Conservation (phyloP, 2,888 invertebrate genomes). For the Entomobrya multifasciata region DNA sequence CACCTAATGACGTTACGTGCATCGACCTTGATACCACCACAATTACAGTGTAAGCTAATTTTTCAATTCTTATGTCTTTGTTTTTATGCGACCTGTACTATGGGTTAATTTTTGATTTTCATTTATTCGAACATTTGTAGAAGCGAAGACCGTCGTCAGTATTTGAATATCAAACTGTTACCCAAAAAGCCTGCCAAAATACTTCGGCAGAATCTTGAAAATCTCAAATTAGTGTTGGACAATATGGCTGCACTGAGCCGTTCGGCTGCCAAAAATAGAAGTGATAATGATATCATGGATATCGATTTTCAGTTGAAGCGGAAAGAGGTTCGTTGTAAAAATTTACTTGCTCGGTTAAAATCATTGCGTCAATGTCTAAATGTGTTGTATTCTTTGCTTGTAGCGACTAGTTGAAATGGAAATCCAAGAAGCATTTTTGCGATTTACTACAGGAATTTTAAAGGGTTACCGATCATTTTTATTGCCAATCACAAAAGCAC, state of each 20-base stretch:
- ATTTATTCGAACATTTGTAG: slow-evolving; percentile 82
- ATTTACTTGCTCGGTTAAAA: neutral
- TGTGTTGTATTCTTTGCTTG: slow-evolving; percentile 69
- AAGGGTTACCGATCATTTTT: slow-evolving; percentile 94
- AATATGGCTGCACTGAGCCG: slow-evolving; percentile 68
- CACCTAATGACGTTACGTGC: slow-evolving; percentile 97
- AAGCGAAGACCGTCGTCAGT: slow-evolving; percentile 92
- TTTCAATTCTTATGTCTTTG: too few relatives aligned
- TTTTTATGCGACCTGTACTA: too few relatives aligned
- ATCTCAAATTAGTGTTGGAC: slow-evolving; percentile 82
- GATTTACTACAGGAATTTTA: slow-evolving; percentile 95
- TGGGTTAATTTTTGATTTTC: slow-evolving; percentile 80
- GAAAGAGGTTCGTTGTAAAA: slow-evolving; percentile 85
- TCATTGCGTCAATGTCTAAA: neutral
- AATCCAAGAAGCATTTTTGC: slow-evolving; percentile 98
- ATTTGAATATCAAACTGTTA: slow-evolving; percentile 88
- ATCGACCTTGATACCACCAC: slow-evolving; percentile 99
- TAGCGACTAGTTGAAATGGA: slow-evolving; percentile 93
- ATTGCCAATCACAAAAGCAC: slow-evolving; percentile 95
- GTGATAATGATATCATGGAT: slow-evolving; percentile 86
- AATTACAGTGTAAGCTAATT: slow-evolving; percentile 88
- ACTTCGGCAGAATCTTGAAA: slow-evolving; percentile 89
- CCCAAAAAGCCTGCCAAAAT: slow-evolving; percentile 93
- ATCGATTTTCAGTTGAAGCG: slow-evolving; percentile 87
- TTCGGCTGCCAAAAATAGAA: slow-evolving; percentile 76